Conservation (phyloP, 1,140 invertebrate species). For the Lanistes nyassanus region DNA sequence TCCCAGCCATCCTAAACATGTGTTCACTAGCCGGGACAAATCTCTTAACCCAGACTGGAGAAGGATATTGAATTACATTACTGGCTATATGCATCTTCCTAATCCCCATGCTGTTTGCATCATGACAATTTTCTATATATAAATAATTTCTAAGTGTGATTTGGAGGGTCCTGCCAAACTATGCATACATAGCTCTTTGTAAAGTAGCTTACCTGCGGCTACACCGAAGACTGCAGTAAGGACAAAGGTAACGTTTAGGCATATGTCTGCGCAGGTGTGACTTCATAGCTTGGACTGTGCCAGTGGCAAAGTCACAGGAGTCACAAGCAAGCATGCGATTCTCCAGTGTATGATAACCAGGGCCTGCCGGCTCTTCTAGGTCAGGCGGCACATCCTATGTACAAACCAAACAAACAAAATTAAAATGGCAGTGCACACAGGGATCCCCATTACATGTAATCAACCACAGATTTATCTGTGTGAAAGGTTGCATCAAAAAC, state of each 20-base stretch:
- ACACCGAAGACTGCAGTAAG: conserved; percentile 26
- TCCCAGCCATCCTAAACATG: conserved; percentile 20
- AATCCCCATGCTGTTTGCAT: no score
- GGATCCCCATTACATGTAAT: no score
- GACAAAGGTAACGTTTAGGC: conserved; percentile 27
- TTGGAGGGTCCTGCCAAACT: no score
- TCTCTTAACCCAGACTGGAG: neutral
- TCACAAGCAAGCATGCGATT: conserved; percentile 21
- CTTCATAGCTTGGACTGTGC: conserved; percentile 27
- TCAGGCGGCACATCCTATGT: conserved; percentile 16
- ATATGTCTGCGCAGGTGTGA: conserved; percentile 27
- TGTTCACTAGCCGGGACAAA: conserved; percentile 20
- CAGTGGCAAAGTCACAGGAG: conserved; percentile 24
- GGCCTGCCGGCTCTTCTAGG: conserved; percentile 16
- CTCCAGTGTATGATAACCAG: conserved; percentile 9
- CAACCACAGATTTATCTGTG: no score
- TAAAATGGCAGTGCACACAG: no score
- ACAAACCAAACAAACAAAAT: no score
- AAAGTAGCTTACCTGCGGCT: conserved; percentile 16
- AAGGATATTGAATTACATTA: neutral
- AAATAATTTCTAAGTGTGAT: no score
- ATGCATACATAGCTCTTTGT: no score
- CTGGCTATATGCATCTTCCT: no score
- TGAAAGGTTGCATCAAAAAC: no score
- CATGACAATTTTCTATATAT: no score